Evolutionary conservation across 2,797 vertebrate genomes (phyloP), one percentile per base, ranked within the genome.

Genomic region (Jordanella pulchra): DNA sequence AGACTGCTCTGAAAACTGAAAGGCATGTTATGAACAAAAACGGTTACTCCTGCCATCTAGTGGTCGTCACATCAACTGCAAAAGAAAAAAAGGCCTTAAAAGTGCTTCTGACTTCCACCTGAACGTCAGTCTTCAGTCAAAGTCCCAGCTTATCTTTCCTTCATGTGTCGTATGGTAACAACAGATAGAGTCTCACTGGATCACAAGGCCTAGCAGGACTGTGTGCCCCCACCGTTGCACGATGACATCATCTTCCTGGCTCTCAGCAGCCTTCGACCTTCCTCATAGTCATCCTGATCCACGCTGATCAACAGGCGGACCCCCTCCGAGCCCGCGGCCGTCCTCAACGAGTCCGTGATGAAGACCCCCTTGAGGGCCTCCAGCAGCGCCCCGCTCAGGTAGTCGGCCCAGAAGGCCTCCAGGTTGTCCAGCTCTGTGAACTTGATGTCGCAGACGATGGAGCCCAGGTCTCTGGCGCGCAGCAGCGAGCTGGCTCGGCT

Each of bases 251-350:
- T 77, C 67, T 72, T 81, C 23, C 70, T 76, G 42, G 71, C 85
- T 58, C 94, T 86, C 76, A 98, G 93, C 63, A 95, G 73, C 71
- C 89, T 89, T 1, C 95, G 91, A 23, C 96, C 96, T 54, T 96
- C 94, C 89, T 97, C 97, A 0, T 97, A 98, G 91, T 97, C 96
- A 0, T 97, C 97, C 87, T 98, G 96, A 55, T 98, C 97, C 80
- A 98, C 96, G 1, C 95, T 96, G 91, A 98, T 96, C 75, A 98
- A 94, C 75, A 98, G 93, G 51, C 95, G 94, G 44, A 98, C 94
- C 0, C 94, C 95, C 85, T 97, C 96, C 0, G 93, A 92, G 63
- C 96, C 97, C 0, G 96, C 96, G 0, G 96, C 96, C 82, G 94
- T 94, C 51, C 95, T 94, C 73, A 98, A 92, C 1, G 96, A 95